Conservation (phyloP, 2,797 vertebrate genomes). For the Denticeps clupeoides region DNA sequence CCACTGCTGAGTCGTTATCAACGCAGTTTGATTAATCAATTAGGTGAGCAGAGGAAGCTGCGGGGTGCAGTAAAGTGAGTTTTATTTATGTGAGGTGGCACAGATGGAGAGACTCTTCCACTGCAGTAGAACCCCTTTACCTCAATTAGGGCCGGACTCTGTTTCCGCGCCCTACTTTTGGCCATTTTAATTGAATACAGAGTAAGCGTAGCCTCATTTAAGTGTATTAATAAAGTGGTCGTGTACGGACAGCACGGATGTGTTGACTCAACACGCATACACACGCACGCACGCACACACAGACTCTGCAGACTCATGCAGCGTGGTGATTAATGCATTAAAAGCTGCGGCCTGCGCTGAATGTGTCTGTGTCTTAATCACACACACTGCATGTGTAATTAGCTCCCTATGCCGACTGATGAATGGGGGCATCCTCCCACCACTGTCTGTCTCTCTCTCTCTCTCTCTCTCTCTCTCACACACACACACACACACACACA, state of each 20-base stretch:
- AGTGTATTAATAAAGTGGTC: too few relatives aligned
- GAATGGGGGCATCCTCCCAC: constrained; percentile 41
- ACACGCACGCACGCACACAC: constrained; percentile 14
- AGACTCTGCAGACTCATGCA: constrained; percentile 23
- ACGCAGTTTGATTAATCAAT: constrained; percentile 43
- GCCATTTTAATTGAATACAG: neutral
- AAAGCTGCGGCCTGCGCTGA: constrained; percentile 31
- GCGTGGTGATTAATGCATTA: constrained; percentile 53
- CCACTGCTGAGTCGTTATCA: constrained; percentile 22
- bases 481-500: neutral
- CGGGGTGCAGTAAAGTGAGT: neutral
- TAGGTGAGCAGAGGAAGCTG: neutral
- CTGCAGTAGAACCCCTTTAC: neutral
- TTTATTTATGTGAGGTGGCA: neutral
- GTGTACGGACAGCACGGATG: neutral
- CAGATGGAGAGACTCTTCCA: neutral
- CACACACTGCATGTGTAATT: constrained; percentile 58
- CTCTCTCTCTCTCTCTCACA: constrained; percentile 16
- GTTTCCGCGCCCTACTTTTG: neutral
- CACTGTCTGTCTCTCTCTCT: neutral
- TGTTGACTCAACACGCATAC: constrained; percentile 8
- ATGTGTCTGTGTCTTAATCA: constrained; percentile 55
- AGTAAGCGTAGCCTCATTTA: too few relatives aligned
- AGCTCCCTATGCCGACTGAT: constrained; percentile 46
- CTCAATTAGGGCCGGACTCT: neutral